A percentile compares a stretch with the other conserved stretches of the same genome.
phyloP scores from a whole-genome alignment of 2,113 vertebrate species.

The Rhea pennata region DNA sequence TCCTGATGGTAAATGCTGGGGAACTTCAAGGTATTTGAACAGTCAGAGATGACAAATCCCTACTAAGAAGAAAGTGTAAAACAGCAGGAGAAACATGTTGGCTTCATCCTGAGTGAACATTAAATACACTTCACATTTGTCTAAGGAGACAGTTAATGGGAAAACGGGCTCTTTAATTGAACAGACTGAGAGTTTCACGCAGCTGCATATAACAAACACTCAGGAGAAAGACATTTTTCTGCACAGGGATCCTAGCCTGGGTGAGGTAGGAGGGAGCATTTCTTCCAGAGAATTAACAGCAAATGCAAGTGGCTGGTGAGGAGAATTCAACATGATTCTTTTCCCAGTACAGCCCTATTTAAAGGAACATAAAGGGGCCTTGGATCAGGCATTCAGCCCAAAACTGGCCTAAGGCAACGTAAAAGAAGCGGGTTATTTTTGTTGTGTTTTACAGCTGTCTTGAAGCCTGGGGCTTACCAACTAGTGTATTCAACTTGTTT shows the following conservation, averaged over 20 bases:
- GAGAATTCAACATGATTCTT: accelerated
- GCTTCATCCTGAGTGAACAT: constrained; percentile 61
- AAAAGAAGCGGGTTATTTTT: neutral
- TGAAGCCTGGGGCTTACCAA: neutral
- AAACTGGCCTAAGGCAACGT: neutral
- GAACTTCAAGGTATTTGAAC: constrained; percentile 51
- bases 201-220: constrained; percentile 52
- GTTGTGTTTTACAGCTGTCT: neutral
- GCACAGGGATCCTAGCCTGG: neutral
- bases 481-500: neutral
- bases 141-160: constrained; percentile 66
- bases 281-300: neutral
- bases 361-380: neutral
- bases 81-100: constrained; percentile 65
- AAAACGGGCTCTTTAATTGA: constrained; percentile 58
- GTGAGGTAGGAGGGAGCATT: constrained; percentile 8
- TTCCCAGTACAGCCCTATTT: accelerated
- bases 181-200: constrained; percentile 22
- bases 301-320: neutral
- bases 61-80: constrained; percentile 60
- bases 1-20: constrained; percentile 39
- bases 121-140: constrained; percentile 70
- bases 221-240: constrained; percentile 48
- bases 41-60: constrained; percentile 63
- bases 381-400: neutral